Evolutionary conservation across 2,113 vertebrate species (phyloP), one percentile per base, ranked within the genome.

Genomic region (Urocynchramus pylzowi): DNA sequence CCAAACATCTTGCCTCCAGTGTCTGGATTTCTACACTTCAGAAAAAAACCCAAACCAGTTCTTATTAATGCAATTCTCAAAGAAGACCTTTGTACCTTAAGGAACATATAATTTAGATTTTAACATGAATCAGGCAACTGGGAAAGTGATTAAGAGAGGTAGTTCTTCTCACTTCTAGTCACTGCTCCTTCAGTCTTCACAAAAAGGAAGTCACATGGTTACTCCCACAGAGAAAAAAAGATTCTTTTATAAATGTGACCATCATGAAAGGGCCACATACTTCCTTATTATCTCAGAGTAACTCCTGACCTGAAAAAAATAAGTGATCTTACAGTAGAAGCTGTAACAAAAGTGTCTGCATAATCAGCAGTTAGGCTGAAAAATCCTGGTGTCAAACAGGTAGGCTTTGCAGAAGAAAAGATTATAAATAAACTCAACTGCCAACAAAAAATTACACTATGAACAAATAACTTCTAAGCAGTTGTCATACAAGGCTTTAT

Each of bases 341-440:
- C 27, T 50, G 17, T 49, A 89, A 78, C 5, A 69, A 65, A 16
- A 39, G 19, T 6, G 11, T n/a, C 33, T 0, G 0, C 13, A 56
- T 37, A 17, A 64, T 30, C 23, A 71, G 21, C 10, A 26, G 2
- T 88, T 83, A 73, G 21, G 27, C 18, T 63, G 26, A 90, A 74
- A 24, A 90, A 47, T 16, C 21, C 30, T 35, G 10, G 3, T 67
- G 44, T 7, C 21, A 52, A 59, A 6, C 7, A 44, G 27, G 8
- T 10, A 49, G 5, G 8, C 30, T 54, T 39, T 16, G 39, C 13
- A 77, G 8, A 67, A 75, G 4, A 30, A 79, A 84, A 64, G 39
- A 21, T 31, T 59, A 39, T 14, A 50, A 67, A 67, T 30, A 53
- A 89, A 73, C 23, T 80, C 1, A 7, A 39, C 2, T 16, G 14